Evolutionary conservation across 2,888 invertebrate genomes (phyloP).

Genomic region (Drosophila nigricruria): DNA sequence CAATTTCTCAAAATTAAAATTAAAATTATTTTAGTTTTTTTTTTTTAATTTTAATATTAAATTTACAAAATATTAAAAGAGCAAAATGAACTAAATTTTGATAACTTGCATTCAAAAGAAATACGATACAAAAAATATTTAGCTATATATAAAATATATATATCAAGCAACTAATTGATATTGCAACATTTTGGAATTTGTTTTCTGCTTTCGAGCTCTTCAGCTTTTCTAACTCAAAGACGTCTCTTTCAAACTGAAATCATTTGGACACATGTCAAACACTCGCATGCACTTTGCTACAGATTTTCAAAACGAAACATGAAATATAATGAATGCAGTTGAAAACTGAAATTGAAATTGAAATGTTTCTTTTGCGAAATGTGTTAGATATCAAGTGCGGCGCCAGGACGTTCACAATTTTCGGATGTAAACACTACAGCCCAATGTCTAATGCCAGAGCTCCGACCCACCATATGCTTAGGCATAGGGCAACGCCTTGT

Average conservation of each 20-base stretch:
- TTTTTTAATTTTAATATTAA: no score
- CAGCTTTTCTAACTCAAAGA: background rate
- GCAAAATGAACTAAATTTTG: no score
- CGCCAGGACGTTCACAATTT: conserved; percentile 51
- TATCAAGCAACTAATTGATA: background rate
- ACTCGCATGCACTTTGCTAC: conserved; percentile 54
- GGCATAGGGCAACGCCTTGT: conserved; percentile 54
- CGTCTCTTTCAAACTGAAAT: background rate
- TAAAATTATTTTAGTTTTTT: no score
- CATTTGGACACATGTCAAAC: conserved; percentile 62
- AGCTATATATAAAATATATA: no score
- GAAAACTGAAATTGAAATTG: conserved; percentile 3
- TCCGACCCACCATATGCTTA: conserved; percentile 32
- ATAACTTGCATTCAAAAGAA: background rate
- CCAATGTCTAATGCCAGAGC: background rate
- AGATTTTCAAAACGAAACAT: conserved; percentile 9
- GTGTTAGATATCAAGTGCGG: conserved; percentile 51
- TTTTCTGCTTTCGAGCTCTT: background rate
- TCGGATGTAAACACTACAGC: conserved; percentile 13
- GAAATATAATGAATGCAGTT: conserved; percentile 33
- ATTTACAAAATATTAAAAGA: no score
- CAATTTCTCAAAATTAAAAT: no score
- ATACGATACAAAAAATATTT: background rate
- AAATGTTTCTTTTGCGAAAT: conserved; percentile 49
- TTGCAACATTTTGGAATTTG: background rate